Conservation (phyloP, 2,797 vertebrate species). For the Botia kubotai region DNA sequence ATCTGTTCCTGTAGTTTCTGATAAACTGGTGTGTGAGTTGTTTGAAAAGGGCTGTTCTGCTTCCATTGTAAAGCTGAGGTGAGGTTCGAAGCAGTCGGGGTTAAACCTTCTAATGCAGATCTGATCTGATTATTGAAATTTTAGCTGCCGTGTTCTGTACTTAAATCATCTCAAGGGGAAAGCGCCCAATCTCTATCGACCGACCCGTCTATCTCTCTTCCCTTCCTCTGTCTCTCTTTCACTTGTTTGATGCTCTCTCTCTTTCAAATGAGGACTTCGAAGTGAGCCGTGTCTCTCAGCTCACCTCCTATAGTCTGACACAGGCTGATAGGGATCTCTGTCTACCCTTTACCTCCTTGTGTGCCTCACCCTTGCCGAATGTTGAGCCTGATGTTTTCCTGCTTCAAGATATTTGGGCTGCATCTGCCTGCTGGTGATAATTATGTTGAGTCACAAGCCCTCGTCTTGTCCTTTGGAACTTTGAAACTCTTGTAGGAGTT, state of each 20-base stretch:
- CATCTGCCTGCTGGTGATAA: constrained; percentile 22
- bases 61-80: constrained; percentile 56
- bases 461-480: constrained; percentile 11
- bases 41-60: constrained; percentile 49
- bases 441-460: constrained; percentile 5
- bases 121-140: constrained; percentile 78
- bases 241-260: constrained; percentile 30
- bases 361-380: constrained; percentile 7
- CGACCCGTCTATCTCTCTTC: constrained; percentile 65
- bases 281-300: constrained; percentile 60
- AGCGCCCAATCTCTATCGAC: constrained; percentile 57
- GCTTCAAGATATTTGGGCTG: constrained; percentile 31
- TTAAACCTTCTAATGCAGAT: constrained; percentile 70
- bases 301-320: constrained; percentile 50
- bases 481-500: background rate
- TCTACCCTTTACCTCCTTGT: constrained; percentile 26
- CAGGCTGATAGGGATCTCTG: constrained; percentile 42
- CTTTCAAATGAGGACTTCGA: constrained; percentile 57
- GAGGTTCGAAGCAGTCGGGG: constrained; percentile 71
- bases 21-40: constrained; percentile 29
- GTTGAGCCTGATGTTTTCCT: constrained; percentile 27
- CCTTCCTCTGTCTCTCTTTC: constrained; percentile 48
- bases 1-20: constrained; percentile 44
- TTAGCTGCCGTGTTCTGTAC: constrained; percentile 56
- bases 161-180: constrained; percentile 60